Evolutionary conservation across 2,888 invertebrate genomes (phyloP), one percentile per base, ranked within the genome.

Genomic region (Cantharis flavilabris): DNA sequence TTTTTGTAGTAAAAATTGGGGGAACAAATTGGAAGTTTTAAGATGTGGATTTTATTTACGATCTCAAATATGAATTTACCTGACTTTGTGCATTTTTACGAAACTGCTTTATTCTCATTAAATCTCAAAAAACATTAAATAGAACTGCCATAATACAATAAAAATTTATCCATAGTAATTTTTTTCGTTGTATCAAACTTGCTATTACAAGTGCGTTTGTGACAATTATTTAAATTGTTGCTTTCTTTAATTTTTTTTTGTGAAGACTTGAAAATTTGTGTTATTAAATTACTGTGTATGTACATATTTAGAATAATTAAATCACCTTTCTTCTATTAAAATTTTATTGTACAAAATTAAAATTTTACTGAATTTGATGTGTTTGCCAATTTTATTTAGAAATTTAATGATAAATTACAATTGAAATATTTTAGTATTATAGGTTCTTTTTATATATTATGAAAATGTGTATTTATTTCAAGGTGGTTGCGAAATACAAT

Each of bases 401-500:
- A 9, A n/a, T n/a, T 49, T n/a, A 49, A 7, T n/a, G 13, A 49
- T 49, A 0, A 9, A n/a, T 49, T 49, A 49, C n/a, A 2, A 49
- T 49, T 49, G 5, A 49, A 49, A 49, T 49, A 49, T 49, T 49
- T n/a, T 49, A 49, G 49, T 49, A 49, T 7, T n/a, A 49, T 49
- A 49, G 49, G 49, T 49, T 49, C 49, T 49, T 49, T 49, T 79
- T 79, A 77, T 79, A 77, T 79, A 30, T 30, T 30, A 79, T 77
- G 72, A 74, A 77, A 75, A 71, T 62, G 69, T 79, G 73, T 76
- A 73, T 73, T 73, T 78, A 71, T 78, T 78, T 77, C 75, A 75
- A 71, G 77, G 75, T 77, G 79, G 78, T 75, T 79, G 76, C 70
- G 73, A 79, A 76, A 75, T 75, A 79, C 71, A 79, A 75, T 76